Conservation (phyloP, 2,797 vertebrate genomes). For the Semaprochilodus insignis region DNA sequence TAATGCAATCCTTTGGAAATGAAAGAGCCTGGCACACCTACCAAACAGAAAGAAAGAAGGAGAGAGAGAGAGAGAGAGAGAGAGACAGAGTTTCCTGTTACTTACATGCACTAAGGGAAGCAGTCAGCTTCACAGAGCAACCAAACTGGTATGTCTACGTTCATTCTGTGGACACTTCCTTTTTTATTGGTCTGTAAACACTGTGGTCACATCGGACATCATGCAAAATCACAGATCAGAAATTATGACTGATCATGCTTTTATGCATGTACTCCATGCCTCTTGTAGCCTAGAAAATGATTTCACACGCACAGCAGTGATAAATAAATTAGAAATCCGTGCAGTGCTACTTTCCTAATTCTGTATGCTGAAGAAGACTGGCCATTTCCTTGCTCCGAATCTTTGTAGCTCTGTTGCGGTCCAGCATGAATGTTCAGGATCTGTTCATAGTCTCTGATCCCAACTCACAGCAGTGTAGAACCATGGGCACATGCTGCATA, state of each 20-base stretch:
- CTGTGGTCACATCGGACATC: neutral
- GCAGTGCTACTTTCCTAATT: neutral
- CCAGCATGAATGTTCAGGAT: neutral
- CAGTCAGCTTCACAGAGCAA: neutral
- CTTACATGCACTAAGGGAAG: neutral
- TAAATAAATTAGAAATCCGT: neutral
- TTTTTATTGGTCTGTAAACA: neutral
- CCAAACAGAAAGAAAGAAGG: conserved; percentile 20
- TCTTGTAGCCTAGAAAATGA: neutral
- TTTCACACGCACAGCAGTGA: neutral
- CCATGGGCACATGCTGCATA: neutral
- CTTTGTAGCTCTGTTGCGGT: neutral
- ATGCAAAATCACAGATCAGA: neutral
- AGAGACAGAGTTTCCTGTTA: conserved; percentile 17
- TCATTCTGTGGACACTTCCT: neutral
- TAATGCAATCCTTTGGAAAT: conserved; percentile 54
- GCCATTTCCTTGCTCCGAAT: neutral
- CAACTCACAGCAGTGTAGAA: neutral
- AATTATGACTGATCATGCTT: neutral
- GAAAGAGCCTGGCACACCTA: conserved; percentile 45
- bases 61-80: neutral
- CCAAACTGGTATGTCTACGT: neutral
- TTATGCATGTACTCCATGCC: neutral
- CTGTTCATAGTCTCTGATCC: neutral
- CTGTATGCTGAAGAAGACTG: neutral